Base-by-base conservation (phyloP, 2,888 invertebrate species). In the Petrolisthes cinctipes region DNA sequence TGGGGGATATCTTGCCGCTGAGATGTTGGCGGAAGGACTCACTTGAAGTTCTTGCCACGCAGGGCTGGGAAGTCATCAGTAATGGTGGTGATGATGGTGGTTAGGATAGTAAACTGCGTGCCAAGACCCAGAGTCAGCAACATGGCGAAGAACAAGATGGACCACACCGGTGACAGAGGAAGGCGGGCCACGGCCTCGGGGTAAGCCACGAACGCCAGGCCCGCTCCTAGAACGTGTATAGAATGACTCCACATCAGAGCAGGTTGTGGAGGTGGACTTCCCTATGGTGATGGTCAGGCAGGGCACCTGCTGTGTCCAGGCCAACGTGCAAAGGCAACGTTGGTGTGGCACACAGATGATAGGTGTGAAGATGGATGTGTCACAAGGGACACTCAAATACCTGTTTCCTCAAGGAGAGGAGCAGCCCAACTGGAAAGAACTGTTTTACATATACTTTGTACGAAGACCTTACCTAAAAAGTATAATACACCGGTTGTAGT, bases 161-260 rank as follows among this genome's bases (percentile, higher is more conserved):
- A 96, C 96, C 97, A 97, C 14, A 97, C 93, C 1, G 96, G 96
- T 0, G 97, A 95, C 1, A 96, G 94, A 0, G 97, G 96, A 90
- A 97, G 93, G 90, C 96, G 94, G 4, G 96, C 95, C 2, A 97
- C 95, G 7, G 94, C 94, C 93, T 97, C 97, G 0, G 97, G 96
- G 92, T 97, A 96, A 54, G 96, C 96, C 90, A 97, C 96, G 92
- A 97, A 97, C 0, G 96, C 96, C 91, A 97, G 93, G 17, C 96
- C 96, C 51, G 96, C 92, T 88, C 93, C 93, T 93, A 89, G 89
- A 90, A 90, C 84, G 89, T 88, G 89, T 86, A 89, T 89, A 90
- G 88, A 88, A 88, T 75, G 88, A 88, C 88, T 88, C 88, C 85
- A 88, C 85, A 85, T 88, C 85, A 88, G 88, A 84, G 61, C 81